phyloP scores from a whole-genome alignment of 2,113 vertebrate species.

The Tetraodon nigroviridis region DNA sequence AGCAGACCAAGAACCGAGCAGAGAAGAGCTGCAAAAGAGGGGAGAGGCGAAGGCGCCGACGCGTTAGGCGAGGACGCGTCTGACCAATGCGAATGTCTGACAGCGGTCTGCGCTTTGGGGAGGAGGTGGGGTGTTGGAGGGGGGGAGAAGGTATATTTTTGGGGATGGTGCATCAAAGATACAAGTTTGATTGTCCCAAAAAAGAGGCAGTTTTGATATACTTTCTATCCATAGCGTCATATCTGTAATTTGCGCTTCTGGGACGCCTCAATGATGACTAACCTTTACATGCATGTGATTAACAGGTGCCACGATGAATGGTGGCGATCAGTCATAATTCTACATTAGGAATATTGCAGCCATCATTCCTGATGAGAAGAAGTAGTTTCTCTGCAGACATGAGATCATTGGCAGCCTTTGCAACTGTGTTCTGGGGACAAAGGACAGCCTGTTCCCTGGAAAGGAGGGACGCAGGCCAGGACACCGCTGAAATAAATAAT shows the following conservation, averaged over 20 bases:
- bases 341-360: slow-evolving; percentile 6
- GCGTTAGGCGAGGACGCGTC: slow-evolving; percentile 49
- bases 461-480: slow-evolving; percentile 6
- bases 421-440: slow-evolving; percentile 8
- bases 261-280: slow-evolving; percentile 6
- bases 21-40: slow-evolving; percentile 79
- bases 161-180: too few relatives aligned
- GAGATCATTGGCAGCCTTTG: slow-evolving; percentile 23
- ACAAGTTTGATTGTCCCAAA: background rate
- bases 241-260: slow-evolving; percentile 5
- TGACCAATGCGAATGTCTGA: background rate
- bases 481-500: background rate
- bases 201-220: background rate
- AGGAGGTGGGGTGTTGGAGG: too few relatives aligned
- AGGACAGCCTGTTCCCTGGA: slow-evolving; percentile 46
- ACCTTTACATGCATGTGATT: slow-evolving; percentile 9
- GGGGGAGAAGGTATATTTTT: too few relatives aligned
- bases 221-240: background rate
- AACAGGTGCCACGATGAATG: slow-evolving; percentile 24
- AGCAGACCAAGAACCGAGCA: slow-evolving; percentile 92
- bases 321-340: slow-evolving; percentile 25
- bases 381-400: slow-evolving; percentile 19
- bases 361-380: slow-evolving; percentile 14
- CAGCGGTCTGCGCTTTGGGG: too few relatives aligned
- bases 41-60: slow-evolving; percentile 41